Conservation (phyloP, 2,888 invertebrate species). For the Aporophyla lueneburgensis region DNA sequence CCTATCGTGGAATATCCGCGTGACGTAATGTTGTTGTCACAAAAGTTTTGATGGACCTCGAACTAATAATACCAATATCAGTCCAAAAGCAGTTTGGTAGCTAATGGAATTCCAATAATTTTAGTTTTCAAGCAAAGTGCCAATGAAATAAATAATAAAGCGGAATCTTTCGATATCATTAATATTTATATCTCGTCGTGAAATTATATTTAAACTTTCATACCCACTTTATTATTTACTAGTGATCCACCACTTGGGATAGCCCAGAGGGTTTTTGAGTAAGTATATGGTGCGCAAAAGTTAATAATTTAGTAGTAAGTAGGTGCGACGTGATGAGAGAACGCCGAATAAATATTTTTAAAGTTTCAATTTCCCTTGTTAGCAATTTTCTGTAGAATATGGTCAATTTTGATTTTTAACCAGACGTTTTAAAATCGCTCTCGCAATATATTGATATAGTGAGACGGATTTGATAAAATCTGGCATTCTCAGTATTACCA, state of each 20-base stretch:
- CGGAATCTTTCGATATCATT: not conserved
- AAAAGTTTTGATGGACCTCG: not conserved
- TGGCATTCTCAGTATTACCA: too few relatives aligned
- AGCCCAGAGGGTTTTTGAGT: too few relatives aligned
- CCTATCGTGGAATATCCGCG: not conserved
- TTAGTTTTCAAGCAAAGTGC: not conserved
- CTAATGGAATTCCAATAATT: not conserved
- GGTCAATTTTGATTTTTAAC: too few relatives aligned
- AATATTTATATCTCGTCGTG: not conserved
- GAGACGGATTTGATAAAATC: too few relatives aligned
- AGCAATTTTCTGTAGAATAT: too few relatives aligned
- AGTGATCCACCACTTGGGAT: not conserved
- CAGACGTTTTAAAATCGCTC: too few relatives aligned
- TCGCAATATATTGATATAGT: too few relatives aligned
- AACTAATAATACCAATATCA: not conserved
- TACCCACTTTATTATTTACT: not conserved
- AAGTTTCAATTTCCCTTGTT: too few relatives aligned
- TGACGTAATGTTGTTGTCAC: not conserved
- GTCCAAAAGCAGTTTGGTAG: not conserved
- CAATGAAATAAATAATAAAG: not conserved
- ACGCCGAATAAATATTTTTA: too few relatives aligned
- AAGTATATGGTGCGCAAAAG: too few relatives aligned
- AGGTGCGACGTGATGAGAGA: too few relatives aligned
- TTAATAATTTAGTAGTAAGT: too few relatives aligned
- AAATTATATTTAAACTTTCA: not conserved